These are phyloP conservation scores for Catharus ustulatus DNA, from an alignment of 2,797 vertebrate species.

Conservation along the genomic window DNA sequence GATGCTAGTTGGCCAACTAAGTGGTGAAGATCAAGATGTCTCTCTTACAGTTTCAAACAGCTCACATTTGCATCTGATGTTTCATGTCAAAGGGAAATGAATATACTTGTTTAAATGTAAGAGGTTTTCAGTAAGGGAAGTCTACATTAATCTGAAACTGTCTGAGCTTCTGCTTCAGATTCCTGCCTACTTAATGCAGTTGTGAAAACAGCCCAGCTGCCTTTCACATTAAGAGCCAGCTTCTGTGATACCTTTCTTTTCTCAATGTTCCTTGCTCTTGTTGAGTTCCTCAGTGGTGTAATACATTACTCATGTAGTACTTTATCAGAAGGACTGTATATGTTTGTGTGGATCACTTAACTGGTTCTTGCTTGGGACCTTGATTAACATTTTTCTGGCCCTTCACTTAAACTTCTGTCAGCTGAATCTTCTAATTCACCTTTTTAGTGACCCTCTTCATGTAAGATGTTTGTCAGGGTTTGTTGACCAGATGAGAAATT, in stretches of 20 bases:
- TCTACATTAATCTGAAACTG: background rate
- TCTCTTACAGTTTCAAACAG: background rate
- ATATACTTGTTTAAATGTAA: background rate
- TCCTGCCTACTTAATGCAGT: background rate
- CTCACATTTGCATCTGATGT: background rate
- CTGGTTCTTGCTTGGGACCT: background rate
- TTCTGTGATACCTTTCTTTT: background rate
- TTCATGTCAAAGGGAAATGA: background rate
- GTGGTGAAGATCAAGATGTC: background rate
- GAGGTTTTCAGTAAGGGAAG: background rate
- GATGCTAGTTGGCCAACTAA: background rate
- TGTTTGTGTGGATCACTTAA: background rate
- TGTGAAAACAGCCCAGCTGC: background rate
- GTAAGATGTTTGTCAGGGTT: background rate
- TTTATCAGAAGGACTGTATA: background rate
- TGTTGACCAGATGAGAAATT: background rate
- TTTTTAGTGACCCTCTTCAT: background rate
- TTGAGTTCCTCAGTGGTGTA: background rate
- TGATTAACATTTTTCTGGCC: background rate
- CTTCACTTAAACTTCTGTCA: background rate
- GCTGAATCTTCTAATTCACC: background rate
- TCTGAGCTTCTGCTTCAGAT: background rate
- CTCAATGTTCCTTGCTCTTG: background rate
- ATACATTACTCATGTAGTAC: background rate
- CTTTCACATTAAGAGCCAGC: background rate